Conservation (phyloP, 2,797 vertebrate species). For the Hemibagrus guttatus region DNA sequence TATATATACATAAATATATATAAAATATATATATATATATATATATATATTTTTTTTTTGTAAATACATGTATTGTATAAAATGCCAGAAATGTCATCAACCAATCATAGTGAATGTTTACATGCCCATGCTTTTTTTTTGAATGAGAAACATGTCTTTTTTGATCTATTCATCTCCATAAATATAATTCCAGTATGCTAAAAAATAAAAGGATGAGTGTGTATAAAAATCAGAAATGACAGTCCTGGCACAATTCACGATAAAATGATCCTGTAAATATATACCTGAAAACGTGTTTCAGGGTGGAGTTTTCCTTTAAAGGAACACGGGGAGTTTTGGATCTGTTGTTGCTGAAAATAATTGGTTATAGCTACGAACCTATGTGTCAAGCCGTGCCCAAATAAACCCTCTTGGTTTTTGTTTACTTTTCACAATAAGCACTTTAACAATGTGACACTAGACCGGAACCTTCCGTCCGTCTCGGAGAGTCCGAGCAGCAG, state of each 20-base stretch:
- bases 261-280: no score
- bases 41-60: no score
- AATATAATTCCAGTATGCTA: neutral
- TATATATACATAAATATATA: no score
- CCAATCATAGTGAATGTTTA: no score
- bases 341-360: neutral
- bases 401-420: neutral
- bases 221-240: no score
- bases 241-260: no score
- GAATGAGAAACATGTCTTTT: neutral
- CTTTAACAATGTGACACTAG: neutral
- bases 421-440: conserved; percentile 11
- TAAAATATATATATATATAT: no score
- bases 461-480: neutral
- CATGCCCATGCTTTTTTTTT: neutral
- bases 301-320: neutral
- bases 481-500: neutral
- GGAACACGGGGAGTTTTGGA: neutral
- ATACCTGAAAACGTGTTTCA: neutral
- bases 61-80: no score
- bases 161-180: neutral
- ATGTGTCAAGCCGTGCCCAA: neutral
- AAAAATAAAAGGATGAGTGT: neutral
- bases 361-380: neutral
- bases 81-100: no score